A percentile compares a stretch with the other conserved stretches of the same genome.
These are phyloP conservation scores for Rhimphoctona megacephalus DNA, from an alignment of 2,888 invertebrate species.

Conservation along the genomic window DNA sequence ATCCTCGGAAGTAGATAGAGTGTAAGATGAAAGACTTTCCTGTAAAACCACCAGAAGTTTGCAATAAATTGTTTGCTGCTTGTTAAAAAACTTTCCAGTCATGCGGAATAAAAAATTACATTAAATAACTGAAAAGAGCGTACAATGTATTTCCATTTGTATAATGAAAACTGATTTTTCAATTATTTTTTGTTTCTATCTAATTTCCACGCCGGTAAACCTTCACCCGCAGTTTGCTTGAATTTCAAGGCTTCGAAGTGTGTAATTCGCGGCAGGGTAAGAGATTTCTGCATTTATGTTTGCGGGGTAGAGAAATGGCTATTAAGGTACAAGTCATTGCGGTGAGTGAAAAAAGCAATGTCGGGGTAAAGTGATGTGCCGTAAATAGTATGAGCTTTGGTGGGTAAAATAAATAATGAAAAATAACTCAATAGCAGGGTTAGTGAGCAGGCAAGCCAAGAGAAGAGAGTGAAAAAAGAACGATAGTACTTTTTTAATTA, in stretches of 20 bases:
- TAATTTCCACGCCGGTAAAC: background rate
- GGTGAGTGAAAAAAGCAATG: conserved; percentile 11
- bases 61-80: background rate
- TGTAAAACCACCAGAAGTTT: background rate
- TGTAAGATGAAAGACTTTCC: background rate
- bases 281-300: background rate
- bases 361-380: conserved; percentile 12
- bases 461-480: background rate
- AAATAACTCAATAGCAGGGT: conserved; percentile 14
- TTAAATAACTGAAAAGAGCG: background rate
- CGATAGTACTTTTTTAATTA: conserved; percentile 49
- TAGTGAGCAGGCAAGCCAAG: background rate
- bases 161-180: background rate
- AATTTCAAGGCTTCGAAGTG: conserved; percentile 18
- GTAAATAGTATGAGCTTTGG: conserved; percentile 22
- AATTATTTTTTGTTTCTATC: background rate
- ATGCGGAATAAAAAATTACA: background rate
- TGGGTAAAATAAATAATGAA: conserved; percentile 17
- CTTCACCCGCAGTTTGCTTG: background rate
- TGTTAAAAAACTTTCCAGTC: background rate
- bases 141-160: background rate
- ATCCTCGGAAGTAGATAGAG: background rate
- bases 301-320: conserved; percentile 9
- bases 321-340: conserved; percentile 11
- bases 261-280: conserved; percentile 12